These are phyloP conservation scores for Tangara arthus DNA, from an alignment of 2,797 vertebrate genomes.

Conservation along the genomic window DNA sequence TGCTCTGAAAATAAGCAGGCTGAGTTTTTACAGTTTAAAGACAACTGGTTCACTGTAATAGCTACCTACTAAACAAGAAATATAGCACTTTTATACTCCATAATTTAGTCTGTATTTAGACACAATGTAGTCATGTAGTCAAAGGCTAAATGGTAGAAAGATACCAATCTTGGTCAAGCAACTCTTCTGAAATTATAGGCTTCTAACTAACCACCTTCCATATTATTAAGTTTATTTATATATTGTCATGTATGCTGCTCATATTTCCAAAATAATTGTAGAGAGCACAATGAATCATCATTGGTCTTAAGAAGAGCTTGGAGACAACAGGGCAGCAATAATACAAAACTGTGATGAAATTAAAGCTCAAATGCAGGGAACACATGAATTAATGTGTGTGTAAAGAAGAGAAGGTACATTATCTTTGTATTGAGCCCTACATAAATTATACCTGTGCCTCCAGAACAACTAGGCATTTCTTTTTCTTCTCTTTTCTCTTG, in stretches of 20 bases:
- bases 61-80: not conserved
- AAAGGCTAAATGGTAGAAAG: not conserved
- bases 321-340: not conserved
- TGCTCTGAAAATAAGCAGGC: not conserved
- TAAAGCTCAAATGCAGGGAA: not conserved
- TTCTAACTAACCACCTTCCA: not conserved
- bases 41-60: not conserved
- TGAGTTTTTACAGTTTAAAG: not conserved
- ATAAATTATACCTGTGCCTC: not conserved
- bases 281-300: not conserved
- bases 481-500: not conserved
- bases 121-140: not conserved
- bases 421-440: not conserved
- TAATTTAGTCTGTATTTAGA: constrained; percentile 49
- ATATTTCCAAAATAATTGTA: constrained; percentile 16
- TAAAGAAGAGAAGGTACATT: not conserved
- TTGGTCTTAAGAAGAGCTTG: not conserved
- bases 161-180: constrained; percentile 40
- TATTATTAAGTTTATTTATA: constrained; percentile 25
- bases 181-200: constrained; percentile 45
- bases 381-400: not conserved
- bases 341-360: not conserved
- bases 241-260: not conserved
- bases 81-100: not conserved
- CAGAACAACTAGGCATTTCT: not conserved